Percentiles rank a stretch among this genome's conserved stretches.
These are phyloP conservation scores for Panopea generosa DNA, from an alignment of 2,888 invertebrate genomes.

Conservation along the genomic window DNA sequence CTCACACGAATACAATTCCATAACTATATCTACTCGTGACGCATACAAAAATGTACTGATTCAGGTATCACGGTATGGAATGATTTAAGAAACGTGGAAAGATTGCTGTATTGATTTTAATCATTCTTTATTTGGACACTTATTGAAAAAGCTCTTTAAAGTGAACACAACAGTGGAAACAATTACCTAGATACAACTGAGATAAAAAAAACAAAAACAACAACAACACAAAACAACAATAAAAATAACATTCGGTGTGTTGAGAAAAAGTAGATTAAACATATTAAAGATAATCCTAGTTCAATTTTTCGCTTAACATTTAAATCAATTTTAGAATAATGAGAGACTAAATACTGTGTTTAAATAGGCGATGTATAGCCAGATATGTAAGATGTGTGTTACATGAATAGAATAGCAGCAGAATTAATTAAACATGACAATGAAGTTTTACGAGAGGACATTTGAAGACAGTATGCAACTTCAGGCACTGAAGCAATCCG, in stretches of 20 bases:
- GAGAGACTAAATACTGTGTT: too few species aligned
- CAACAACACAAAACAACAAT: too few species aligned
- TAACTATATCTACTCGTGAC: background rate
- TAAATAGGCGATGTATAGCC: background rate
- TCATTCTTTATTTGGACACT: too few species aligned
- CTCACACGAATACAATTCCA: conserved; percentile 31
- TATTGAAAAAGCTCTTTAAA: too few species aligned
- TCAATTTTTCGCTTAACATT: background rate
- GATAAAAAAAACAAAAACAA: too few species aligned
- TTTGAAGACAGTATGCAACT: conserved; percentile 61
- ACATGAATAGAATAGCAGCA: background rate
- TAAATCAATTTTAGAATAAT: background rate
- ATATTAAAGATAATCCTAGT: too few species aligned
- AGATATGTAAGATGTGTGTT: background rate
- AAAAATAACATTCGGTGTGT: too few species aligned
- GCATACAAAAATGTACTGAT: background rate
- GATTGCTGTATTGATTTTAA: too few species aligned
- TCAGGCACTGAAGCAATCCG: conserved; percentile 68
- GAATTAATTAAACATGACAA: conserved; percentile 24
- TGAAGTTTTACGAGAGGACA: conserved; percentile 53
- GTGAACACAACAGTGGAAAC: too few species aligned
- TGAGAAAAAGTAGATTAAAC: too few species aligned
- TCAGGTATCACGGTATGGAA: background rate
- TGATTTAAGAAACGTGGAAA: background rate
- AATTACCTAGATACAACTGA: too few species aligned